phyloP scores from a whole-genome alignment of 30 jellyfish, hydroid and myxozoan species.

The Rhopilema esculentum region DNA sequence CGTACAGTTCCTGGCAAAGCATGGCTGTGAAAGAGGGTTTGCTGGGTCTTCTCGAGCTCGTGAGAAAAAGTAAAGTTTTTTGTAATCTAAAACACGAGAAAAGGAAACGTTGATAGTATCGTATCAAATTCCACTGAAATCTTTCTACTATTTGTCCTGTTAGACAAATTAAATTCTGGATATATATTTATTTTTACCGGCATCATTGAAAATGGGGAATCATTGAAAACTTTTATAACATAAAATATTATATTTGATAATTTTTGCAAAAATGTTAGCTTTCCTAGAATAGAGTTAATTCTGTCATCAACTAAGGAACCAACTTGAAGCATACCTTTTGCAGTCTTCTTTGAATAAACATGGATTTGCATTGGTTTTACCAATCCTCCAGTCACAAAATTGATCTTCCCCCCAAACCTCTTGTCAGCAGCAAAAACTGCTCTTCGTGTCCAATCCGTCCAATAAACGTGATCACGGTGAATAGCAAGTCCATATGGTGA shows the following conservation, averaged over 20 bases:
- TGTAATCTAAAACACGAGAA: slow-evolving; percentile 37
- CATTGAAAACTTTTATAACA: no score
- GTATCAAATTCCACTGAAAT: no score
- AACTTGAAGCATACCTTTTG: slow-evolving; percentile 33
- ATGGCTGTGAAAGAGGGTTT: slow-evolving; percentile 2
- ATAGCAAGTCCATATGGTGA: slow-evolving; percentile 83
- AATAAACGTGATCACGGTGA: slow-evolving; percentile 69
- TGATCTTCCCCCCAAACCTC: slow-evolving; percentile 62
- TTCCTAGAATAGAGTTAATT: no score
- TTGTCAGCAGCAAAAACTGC: slow-evolving; percentile 70
- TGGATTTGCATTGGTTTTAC: slow-evolving; percentile 60
- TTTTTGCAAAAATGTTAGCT: no score
- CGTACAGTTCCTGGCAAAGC: slow-evolving; percentile 43
- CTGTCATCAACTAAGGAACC: background rate
- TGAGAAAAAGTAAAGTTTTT: slow-evolving; percentile 47
- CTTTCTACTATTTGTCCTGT: no score
- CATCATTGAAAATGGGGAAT: background rate
- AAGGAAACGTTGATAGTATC: background rate
- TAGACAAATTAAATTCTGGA: no score
- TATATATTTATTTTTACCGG: background rate
- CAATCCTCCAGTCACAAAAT: slow-evolving; percentile 41
- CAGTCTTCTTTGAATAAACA: slow-evolving; percentile 32
- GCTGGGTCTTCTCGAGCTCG: slow-evolving; percentile 31
- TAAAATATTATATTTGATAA: no score
- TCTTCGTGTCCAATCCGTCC: slow-evolving; percentile 95